Base-by-base conservation (phyloP, 2,888 invertebrate species). In the Quadroppia sp. region DNA sequence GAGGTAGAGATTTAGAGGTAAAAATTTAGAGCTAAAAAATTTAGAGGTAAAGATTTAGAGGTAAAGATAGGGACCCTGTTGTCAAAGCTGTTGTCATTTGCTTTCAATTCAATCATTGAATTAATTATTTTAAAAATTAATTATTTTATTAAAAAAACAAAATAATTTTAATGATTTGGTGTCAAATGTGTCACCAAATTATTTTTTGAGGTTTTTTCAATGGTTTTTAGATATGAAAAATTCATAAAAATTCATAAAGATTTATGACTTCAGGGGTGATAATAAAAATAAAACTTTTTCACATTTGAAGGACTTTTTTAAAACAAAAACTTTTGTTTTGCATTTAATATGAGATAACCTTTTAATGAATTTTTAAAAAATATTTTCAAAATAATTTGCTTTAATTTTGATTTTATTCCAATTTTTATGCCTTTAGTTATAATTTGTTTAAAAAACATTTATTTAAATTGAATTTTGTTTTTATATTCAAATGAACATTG, bases 181-280 rank as follows among this genome's bases (percentile, higher is more conserved):
- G 9, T 67, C 67, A 2, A 30, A 11, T 1, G 42, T 67, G 23
- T 23, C 40, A 1, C 2, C 23, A 9, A 20, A 25, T 67, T 23
- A 67, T 11, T 20, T 67, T 3, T 9, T 42, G 6, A 13, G 42
- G 23, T 67, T 67, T 42, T 67, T 40, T 23, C 4, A 15, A 1
- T 69, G 69, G 69, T n/a, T n/a, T n/a, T n/a, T n/a, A n/a, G n/a
- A n/a, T n/a, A n/a, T n/a, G n/a, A n/a, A n/a, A n/a, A n/a, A n/a
- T n/a, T n/a, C n/a, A n/a, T n/a, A n/a, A n/a, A n/a, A n/a, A 69
- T 69, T 69, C 69, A 69, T 13, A 13, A 45, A 42, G 1, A 15
- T 69, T 45, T 36, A 15, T 69, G 17, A 13, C 25, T 1, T 69
- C 69, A 28, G 69, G 69, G 42, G 20, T 45, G 67, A 13, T 6